Evolutionary conservation across 2,888 invertebrate species (phyloP).

Genomic region (Synergus itoensis): DNA sequence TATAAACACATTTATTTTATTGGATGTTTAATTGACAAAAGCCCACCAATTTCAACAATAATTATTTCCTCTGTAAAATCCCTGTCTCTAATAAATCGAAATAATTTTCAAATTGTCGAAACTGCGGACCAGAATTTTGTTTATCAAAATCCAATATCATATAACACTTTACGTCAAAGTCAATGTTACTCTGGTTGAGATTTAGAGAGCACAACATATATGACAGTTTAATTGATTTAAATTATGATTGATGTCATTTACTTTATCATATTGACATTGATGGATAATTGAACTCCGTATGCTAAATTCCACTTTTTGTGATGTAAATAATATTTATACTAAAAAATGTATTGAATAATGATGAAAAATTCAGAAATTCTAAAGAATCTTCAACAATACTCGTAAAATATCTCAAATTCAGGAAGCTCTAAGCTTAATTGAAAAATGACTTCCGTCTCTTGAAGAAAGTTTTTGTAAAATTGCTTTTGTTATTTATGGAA

Average conservation of each 20-base stretch:
- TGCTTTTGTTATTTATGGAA: slow-evolving; percentile 25
- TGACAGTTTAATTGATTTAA: neutral
- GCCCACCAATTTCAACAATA: neutral
- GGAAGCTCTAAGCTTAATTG: slow-evolving; percentile 4
- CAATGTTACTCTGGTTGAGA: neutral
- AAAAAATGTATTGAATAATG: no score
- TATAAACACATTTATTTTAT: neutral
- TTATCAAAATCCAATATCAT: neutral
- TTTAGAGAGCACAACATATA: neutral
- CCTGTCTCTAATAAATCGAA: neutral
- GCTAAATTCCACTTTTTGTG: neutral
- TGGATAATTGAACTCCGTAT: neutral
- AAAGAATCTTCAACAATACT: neutral
- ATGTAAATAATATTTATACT: no score
- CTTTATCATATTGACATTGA: neutral
- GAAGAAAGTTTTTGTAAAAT: slow-evolving; percentile 5
- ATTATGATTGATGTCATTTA: neutral
- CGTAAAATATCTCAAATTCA: neutral
- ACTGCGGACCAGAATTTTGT: neutral
- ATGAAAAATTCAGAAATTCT: neutral
- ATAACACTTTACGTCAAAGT: slow-evolving; percentile 1
- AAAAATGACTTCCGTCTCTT: slow-evolving; percentile 8
- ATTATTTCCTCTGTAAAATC: neutral
- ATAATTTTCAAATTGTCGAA: neutral
- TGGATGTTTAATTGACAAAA: neutral